These are phyloP conservation scores for Xestia ashworthii DNA, from an alignment of 2,888 invertebrate species.

Conservation along the genomic window DNA sequence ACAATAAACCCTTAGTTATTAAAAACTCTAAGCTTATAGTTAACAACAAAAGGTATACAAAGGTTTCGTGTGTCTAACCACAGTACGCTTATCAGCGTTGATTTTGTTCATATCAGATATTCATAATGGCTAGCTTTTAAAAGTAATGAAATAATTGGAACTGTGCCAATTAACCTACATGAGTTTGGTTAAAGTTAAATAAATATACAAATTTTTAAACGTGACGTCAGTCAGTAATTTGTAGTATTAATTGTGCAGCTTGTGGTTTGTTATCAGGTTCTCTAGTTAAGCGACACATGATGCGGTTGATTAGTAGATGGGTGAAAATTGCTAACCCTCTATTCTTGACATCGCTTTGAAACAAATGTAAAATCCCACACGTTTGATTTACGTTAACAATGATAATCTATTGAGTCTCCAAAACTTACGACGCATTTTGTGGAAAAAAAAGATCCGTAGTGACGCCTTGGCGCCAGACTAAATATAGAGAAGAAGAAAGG, in stretches of 20 bases:
- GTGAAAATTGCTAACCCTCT: not conserved
- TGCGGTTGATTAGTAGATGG: not conserved
- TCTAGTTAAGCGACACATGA: not conserved
- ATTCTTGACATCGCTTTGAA: not conserved
- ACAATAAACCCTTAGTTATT: slow-evolving; percentile 48
- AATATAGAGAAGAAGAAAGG: no score
- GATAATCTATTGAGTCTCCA: not conserved
- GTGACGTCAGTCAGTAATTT: slow-evolving; percentile 7
- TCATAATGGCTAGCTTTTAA: slow-evolving; percentile 71
- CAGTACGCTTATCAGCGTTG: slow-evolving; percentile 67
- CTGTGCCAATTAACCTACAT: slow-evolving; percentile 63
- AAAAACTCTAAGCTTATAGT: slow-evolving; percentile 38
- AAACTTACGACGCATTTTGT: not conserved
- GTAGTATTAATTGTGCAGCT: slow-evolving; percentile 29
- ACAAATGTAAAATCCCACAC: not conserved
- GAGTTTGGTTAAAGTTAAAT: slow-evolving; percentile 55
- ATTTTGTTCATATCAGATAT: slow-evolving; percentile 68
- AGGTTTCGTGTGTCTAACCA: slow-evolving; percentile 70
- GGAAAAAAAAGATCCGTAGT: not conserved
- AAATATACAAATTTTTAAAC: slow-evolving; percentile 23
- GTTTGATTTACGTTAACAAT: not conserved
- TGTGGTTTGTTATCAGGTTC: not conserved
- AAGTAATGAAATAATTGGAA: slow-evolving; percentile 63
- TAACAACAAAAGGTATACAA: slow-evolving; percentile 53
- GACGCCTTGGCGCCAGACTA: no score